Percentiles rank a stretch among this genome's conserved stretches.
phyloP scores from a whole-genome alignment of 1,140 invertebrate genomes.

The Meteorus sp. region DNA sequence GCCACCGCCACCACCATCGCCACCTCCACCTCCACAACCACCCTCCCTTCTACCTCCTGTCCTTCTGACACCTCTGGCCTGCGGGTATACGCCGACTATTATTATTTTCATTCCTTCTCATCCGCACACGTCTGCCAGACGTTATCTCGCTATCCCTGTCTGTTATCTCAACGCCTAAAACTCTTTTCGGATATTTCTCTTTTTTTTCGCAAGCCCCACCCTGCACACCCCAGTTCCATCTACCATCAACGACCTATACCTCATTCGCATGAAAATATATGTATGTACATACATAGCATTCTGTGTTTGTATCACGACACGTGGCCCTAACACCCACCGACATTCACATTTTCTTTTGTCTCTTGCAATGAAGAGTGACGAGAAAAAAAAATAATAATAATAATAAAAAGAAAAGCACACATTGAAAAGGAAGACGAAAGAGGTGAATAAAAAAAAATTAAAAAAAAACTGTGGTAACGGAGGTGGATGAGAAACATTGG shows the following conservation, averaged over 20 bases:
- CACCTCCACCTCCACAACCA: not conserved
- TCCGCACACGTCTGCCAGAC: slow-evolving; percentile 12
- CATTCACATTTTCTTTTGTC: slow-evolving; percentile 17
- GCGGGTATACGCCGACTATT: slow-evolving; percentile 24
- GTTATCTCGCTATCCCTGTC: slow-evolving; percentile 15
- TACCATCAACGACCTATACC: not conserved
- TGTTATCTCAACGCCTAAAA: slow-evolving; percentile 2
- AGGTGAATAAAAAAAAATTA: slow-evolving; percentile 1
- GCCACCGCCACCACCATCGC: not conserved
- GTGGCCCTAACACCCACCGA: slow-evolving; percentile 17
- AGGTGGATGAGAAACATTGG: not conserved
- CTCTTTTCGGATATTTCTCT: slow-evolving; percentile 32
- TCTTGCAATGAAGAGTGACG: slow-evolving; percentile 15
- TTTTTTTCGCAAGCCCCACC: slow-evolving; percentile 17
- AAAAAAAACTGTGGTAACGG: too few species aligned
- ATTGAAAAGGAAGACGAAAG: slow-evolving; percentile 19
- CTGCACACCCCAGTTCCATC: not conserved
- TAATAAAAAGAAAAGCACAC: slow-evolving; percentile 7
- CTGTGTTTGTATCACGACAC: slow-evolving; percentile 21
- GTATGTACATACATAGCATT: slow-evolving; percentile 12
- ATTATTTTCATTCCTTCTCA: slow-evolving; percentile 31
- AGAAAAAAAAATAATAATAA: slow-evolving; percentile 16
- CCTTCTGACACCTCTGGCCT: slow-evolving; percentile 18
- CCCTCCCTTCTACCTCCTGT: slow-evolving; percentile 6
- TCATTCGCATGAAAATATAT: not conserved